These are phyloP conservation scores for Ophioninae sp. DNA, from an alignment of 2,888 invertebrate genomes.

Conservation along the genomic window DNA sequence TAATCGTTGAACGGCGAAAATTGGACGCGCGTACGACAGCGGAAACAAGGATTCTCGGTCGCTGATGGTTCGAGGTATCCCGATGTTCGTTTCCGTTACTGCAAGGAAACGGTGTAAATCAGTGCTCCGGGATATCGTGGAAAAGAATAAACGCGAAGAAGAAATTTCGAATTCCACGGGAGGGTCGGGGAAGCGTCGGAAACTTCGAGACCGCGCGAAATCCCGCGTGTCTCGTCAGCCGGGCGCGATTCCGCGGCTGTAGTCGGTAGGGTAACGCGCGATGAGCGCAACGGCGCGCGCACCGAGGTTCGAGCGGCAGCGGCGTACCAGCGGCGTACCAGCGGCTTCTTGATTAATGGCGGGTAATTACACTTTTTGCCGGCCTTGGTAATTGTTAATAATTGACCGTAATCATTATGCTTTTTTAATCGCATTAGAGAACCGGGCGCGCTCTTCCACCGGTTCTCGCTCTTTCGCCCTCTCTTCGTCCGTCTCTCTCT, in stretches of 20 bases:
- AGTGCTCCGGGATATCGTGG: not conserved
- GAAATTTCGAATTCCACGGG: not conserved
- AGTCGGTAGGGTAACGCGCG: slow-evolving; percentile 13
- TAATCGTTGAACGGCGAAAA: too few relatives aligned
- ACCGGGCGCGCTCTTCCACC: slow-evolving; percentile 53
- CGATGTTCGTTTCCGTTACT: not conserved
- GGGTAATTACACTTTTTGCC: slow-evolving; percentile 77
- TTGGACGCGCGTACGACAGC: too few relatives aligned
- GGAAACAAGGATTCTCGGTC: too few relatives aligned
- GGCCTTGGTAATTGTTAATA: slow-evolving; percentile 79
- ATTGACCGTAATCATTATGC: slow-evolving; percentile 78
- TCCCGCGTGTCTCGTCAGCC: not conserved
- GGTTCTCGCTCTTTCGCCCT: slow-evolving; percentile 41
- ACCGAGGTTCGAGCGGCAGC: slow-evolving; percentile 59
- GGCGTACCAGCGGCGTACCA: slow-evolving; percentile 38
- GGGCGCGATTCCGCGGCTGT: slow-evolving; percentile 16
- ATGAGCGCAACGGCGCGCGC: slow-evolving; percentile 46
- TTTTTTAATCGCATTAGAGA: slow-evolving; percentile 77
- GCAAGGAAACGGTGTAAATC: not conserved
- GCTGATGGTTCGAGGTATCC: too few relatives aligned
- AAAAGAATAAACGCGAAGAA: not conserved
- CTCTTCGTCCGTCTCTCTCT: slow-evolving; percentile 33
- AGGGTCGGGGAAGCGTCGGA: not conserved
- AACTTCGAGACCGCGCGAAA: not conserved
- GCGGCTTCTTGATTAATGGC: slow-evolving; percentile 76